These are phyloP conservation scores for Osmerus eperlanus DNA, from an alignment of 2,113 vertebrate species.

Conservation along the genomic window DNA sequence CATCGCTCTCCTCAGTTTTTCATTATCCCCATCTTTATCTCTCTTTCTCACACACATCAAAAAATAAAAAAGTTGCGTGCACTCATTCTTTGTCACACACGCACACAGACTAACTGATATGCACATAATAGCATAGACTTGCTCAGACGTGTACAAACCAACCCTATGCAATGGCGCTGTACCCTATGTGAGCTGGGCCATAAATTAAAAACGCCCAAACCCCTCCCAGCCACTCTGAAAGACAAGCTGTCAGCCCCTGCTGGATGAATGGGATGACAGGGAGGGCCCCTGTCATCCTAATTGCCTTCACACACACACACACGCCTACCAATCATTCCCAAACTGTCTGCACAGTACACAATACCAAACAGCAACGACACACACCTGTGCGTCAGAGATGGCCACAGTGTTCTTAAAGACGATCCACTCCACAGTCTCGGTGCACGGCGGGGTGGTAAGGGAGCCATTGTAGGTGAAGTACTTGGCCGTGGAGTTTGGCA, in stretches of 20 bases:
- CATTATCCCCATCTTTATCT: too few species aligned
- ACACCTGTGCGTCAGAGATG: constrained; percentile 91
- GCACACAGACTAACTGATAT: neutral
- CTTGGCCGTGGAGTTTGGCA: constrained; percentile 88
- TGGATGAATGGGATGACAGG: neutral
- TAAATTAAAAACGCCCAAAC: constrained; percentile 7
- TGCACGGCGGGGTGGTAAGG: constrained; percentile 88
- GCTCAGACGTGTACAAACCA: neutral
- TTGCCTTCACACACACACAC: neutral
- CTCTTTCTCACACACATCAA: neutral
- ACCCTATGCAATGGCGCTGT: neutral
- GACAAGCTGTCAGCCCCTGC: neutral
- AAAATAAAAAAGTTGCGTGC: neutral
- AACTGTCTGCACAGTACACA: neutral
- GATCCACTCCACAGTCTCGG: constrained; percentile 93
- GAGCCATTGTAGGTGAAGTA: constrained; percentile 96
- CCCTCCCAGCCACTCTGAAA: constrained; percentile 5
- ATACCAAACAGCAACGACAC: neutral
- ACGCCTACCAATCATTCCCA: constrained; percentile 27
- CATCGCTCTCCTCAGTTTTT: too few species aligned
- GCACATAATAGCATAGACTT: neutral
- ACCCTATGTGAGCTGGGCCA: neutral
- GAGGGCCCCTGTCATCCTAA: neutral
- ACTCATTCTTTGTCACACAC: neutral
- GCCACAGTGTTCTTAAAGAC: constrained; percentile 86